A percentile compares a stretch with the other conserved stretches of the same genome.
phyloP scores from a whole-genome alignment of 2,797 vertebrate species.

The Enteromius paludinosus region DNA sequence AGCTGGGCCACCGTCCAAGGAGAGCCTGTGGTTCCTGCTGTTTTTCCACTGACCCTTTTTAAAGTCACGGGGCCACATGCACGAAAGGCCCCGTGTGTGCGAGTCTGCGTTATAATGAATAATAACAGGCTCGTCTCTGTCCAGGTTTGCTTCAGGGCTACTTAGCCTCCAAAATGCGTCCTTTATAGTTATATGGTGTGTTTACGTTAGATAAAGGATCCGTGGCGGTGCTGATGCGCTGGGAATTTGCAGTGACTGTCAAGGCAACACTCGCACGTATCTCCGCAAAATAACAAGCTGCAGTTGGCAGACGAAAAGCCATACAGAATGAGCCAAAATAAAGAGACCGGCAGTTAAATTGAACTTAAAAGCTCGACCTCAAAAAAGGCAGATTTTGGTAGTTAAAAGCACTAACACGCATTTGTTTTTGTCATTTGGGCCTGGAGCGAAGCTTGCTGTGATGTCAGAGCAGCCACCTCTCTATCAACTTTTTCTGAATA shows the following conservation, averaged over 20 bases:
- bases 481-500: neutral
- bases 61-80: constrained; percentile 48
- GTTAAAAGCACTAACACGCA: neutral
- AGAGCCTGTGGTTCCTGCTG: constrained; percentile 54
- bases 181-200: constrained; percentile 23
- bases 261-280: constrained; percentile 23
- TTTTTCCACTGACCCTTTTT: constrained; percentile 60
- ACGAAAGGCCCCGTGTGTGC: constrained; percentile 34
- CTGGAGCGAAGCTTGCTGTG: neutral
- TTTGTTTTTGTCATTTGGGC: neutral
- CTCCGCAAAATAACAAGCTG: constrained; percentile 22
- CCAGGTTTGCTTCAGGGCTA: constrained; percentile 2
- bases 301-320: constrained; percentile 27
- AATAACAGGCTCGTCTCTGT: constrained; percentile 1
- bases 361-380: neutral
- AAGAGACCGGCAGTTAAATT: constrained; percentile 1
- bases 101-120: constrained; percentile 12
- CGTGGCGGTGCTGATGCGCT: constrained; percentile 31
- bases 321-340: constrained; percentile 15
- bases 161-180: constrained; percentile 8
- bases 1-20: constrained; percentile 52
- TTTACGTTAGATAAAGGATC: constrained; percentile 41
- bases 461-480: neutral
- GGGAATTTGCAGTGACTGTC: constrained; percentile 28
- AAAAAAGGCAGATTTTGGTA: neutral